Evolutionary conservation across 2,797 vertebrate species (phyloP), one percentile per base, ranked within the genome.

Genomic region (Spizella passerina): DNA sequence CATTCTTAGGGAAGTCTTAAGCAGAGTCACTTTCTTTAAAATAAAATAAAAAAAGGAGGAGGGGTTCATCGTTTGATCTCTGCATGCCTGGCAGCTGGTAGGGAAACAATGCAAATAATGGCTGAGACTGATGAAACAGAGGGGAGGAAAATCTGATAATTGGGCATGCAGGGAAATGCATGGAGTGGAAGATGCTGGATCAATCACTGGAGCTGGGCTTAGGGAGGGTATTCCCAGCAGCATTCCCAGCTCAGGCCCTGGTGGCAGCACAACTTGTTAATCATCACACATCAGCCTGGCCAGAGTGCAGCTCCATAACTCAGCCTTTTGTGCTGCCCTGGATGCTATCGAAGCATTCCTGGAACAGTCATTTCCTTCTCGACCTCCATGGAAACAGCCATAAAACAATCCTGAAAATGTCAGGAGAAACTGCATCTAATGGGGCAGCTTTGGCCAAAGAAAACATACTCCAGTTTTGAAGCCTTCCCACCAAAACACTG

Each of bases 391-490:
- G 97, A 97, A 77, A 93, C 90, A 93, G 97, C 90, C 96, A 94
- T 97, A 98, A 98, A 98, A 88, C 97, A 98, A 97, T 97, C 94
- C 97, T 87, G 92, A 85, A 98, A 97, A 98, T 76, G 96, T 97
- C 97, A 97, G 93, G 90, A 97, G 94, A 96, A 98, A 98, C 97
- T 95, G 95, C 96, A 89, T 97, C 96, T 97, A 96, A 95, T 78
- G 96, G 94, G 10, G 91, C 66, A 77, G 84, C 83, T 53, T 72
- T 19, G 64, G 98, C 98, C 98, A 98, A 98, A 88, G 94, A 98
- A 98, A 98, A 98, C 97, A 98, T 76, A 30, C 68, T 82, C 84
- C 29, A 64, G 95, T 81, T 96, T 95, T 97, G 97, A 97, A 96
- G 94, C 89, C 34, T 97, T 98, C 97, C 95, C 96, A 95, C 96